A percentile compares a stretch with the other conserved stretches of the same genome.
Evolutionary conservation across 2,888 invertebrate species (phyloP).

Genomic region (Vandiemenella viatica): DNA sequence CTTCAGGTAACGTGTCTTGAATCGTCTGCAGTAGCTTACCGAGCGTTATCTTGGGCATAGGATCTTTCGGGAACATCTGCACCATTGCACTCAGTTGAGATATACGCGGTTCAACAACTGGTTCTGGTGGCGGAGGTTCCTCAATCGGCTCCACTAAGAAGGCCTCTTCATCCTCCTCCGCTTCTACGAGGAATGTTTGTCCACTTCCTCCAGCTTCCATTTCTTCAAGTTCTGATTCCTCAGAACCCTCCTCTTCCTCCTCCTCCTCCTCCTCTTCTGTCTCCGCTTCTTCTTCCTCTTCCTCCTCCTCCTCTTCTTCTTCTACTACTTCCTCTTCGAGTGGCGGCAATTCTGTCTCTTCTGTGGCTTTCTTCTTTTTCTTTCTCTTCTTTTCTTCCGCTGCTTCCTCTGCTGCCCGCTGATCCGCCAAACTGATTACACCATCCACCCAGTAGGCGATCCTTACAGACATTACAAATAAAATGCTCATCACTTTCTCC

Average conservation of each 20-base stretch:
- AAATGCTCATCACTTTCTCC: background rate
- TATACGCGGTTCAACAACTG: background rate
- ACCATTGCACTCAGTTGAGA: background rate
- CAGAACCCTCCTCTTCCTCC: no score
- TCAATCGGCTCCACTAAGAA: background rate
- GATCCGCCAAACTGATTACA: background rate
- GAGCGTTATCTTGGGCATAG: background rate
- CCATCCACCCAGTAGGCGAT: background rate
- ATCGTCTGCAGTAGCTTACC: background rate
- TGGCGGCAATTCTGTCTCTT: no score
- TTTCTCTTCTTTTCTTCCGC: background rate
- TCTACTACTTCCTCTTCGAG: background rate
- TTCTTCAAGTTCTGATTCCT: background rate
- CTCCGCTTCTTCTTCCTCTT: background rate
- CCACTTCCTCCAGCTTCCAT: background rate
- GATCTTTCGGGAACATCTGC: background rate
- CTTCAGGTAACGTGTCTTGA: background rate
- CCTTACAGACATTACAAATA: background rate
- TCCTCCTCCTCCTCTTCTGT: background rate
- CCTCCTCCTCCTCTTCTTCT: background rate
- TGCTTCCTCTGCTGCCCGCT: background rate
- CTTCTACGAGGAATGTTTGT: background rate
- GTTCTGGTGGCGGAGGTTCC: background rate
- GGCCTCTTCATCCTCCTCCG: background rate
- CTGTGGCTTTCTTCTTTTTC: background rate